Base-by-base conservation (phyloP, 2,888 invertebrate genomes). In the Orthosia gracilis region DNA sequence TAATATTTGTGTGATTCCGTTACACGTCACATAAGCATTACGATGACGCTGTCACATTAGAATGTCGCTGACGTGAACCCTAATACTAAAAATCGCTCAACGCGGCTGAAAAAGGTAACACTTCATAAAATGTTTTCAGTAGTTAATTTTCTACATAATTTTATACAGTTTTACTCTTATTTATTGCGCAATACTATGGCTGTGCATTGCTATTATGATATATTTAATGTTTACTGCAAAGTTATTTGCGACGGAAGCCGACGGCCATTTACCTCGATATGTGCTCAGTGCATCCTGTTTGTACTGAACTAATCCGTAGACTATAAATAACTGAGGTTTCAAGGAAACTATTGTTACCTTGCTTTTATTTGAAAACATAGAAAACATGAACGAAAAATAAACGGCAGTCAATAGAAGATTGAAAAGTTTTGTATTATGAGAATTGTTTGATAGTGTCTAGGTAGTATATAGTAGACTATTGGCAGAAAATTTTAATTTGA, bases 261-360 rank as follows among this genome's bases (percentile, higher is more conserved):
- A 26, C 26, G 52, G 55, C n/a, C 78, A 57, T 69, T 76, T 61
- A 64, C 81, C 67, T 63, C 63, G 52, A 62, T 57, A 49, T 49
- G 40, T 40, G 23, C 55, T 47, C 31, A n/a, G 47, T 49, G 83
- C 78, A 77, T 79, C 78, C 78, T 82, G 77, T 69, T 76, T 76
- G 40, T 26, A 69, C 26, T n/a, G 2, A 47, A 62, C 18, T 52
- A 54, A 45, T 49, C 45, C 13, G 47, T 40, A 23, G 13, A 62
- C 59, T 55, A 63, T 49, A 64, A 65, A 68, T 67, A 55, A 65
- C 31, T n/a, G 15, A 63, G 17, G 65, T 61, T 59, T 50, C 54
- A 47, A 76, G 21, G 21, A 47, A 82, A 73, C 49, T 13, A 50
- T 61, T 55, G 23, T 61, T 74, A 18, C 50, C n/a, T 50, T 26